These are phyloP conservation scores for Seira ritae DNA, from an alignment of 2,888 invertebrate species.

Conservation along the genomic window DNA sequence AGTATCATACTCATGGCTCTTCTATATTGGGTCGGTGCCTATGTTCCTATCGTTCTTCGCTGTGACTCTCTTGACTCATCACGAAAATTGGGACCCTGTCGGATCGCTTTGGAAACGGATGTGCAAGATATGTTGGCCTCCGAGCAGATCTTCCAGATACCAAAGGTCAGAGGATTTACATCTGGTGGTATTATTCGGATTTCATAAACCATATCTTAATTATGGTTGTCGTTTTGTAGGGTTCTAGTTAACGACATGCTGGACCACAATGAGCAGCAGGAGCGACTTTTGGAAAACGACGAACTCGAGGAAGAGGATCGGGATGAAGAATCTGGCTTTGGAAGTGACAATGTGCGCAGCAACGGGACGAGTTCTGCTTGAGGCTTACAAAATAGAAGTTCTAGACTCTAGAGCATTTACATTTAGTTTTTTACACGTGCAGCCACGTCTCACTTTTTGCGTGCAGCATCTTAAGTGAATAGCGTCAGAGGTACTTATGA, in stretches of 20 bases:
- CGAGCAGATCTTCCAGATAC: constrained; percentile 45
- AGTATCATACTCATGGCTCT: constrained; percentile 82
- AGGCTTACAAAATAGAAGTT: no score
- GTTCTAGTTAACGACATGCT: constrained; percentile 80
- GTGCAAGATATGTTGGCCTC: constrained; percentile 71
- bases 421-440: no score
- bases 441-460: no score
- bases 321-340: constrained; percentile 54
- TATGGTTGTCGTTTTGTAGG: constrained; percentile 75
- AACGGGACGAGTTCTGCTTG: constrained; percentile 26
- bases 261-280: constrained; percentile 79
- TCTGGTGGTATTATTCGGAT: no score
- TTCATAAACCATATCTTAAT: background rate
- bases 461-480: no score
- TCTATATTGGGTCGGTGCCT: constrained; percentile 87
- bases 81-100: constrained; percentile 87
- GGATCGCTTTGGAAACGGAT: constrained; percentile 79
- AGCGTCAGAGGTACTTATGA: no score
- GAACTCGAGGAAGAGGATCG: constrained; percentile 75
- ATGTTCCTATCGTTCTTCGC: constrained; percentile 86
- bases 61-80: constrained; percentile 83
- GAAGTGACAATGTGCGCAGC: constrained; percentile 30
- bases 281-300: constrained; percentile 82
- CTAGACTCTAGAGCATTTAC: no score
- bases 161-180: constrained; percentile 54